phyloP scores from a whole-genome alignment of 1,140 invertebrate genomes.

The Solenopsis fugax region DNA sequence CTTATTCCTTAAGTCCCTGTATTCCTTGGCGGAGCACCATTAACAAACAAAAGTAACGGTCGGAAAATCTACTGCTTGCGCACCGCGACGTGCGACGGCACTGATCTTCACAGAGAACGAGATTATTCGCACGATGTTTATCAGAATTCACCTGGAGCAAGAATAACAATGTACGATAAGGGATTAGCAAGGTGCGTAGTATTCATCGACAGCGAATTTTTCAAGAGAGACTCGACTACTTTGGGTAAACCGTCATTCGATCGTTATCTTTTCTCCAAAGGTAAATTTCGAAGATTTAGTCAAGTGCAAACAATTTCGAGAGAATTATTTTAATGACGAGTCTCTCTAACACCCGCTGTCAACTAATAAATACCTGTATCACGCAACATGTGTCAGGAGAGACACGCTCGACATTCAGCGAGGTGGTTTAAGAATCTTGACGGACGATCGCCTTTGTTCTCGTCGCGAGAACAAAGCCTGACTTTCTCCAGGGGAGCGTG shows the following conservation, averaged over 20 bases:
- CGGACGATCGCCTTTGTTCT: constrained; percentile 43
- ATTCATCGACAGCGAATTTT: not conserved
- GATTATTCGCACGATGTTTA: constrained; percentile 47
- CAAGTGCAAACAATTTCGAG: no score
- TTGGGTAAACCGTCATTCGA: not conserved
- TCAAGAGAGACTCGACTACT: no score
- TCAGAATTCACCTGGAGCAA: not conserved
- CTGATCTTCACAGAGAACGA: not conserved
- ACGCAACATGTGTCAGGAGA: not conserved
- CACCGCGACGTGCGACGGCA: not conserved
- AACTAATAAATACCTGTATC: constrained; percentile 13
- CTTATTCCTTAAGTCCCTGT: not conserved
- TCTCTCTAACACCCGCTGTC: not conserved
- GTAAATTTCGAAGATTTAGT: not conserved
- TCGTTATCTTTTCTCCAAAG: not conserved
- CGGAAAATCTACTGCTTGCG: constrained; percentile 25
- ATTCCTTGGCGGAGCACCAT: constrained; percentile 1
- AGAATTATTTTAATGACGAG: constrained; percentile 2
- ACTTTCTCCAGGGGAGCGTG: constrained; percentile 27
- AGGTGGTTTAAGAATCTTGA: not conserved
- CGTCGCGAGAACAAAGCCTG: not conserved
- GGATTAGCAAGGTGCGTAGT: not conserved
- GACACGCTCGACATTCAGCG: not conserved
- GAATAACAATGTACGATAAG: constrained; percentile 24
- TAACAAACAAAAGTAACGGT: constrained; percentile 53